Conservation (phyloP, 2,888 invertebrate genomes). For the Pollenia angustigena region DNA sequence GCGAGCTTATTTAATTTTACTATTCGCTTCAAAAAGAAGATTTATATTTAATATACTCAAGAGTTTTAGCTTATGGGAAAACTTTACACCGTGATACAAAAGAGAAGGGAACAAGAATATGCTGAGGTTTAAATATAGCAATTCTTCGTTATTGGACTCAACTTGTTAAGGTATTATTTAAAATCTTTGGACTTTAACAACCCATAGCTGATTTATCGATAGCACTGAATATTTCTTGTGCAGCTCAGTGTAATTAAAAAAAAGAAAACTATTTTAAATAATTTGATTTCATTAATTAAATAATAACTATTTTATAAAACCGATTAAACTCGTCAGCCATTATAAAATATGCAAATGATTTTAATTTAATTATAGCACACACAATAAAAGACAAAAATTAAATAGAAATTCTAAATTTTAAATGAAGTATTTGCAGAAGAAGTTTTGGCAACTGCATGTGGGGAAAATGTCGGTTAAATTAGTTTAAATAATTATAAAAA, state of each 20-base stretch:
- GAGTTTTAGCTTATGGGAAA: no score
- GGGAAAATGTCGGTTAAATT: not conserved
- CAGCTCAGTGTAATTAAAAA: no score
- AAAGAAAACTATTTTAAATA: not conserved
- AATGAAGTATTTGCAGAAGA: not conserved
- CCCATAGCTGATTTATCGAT: no score
- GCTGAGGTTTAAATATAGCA: no score
- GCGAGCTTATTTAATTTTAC: not conserved
- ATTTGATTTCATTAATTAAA: slow-evolving; percentile 32
- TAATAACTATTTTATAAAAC: slow-evolving; percentile 5
- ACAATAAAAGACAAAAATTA: not conserved
- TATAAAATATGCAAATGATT: slow-evolving; percentile 36
- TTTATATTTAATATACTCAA: not conserved
- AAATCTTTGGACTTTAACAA: no score
- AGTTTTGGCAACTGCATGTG: not conserved
- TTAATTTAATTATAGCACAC: slow-evolving; percentile 27
- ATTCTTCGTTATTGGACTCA: no score
- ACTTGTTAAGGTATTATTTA: no score
- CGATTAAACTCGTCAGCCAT: slow-evolving; percentile 15
- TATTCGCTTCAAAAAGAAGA: not conserved
- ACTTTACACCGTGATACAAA: no score
- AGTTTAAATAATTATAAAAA: no score
- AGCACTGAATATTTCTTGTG: no score
- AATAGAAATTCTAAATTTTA: not conserved
- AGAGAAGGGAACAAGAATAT: no score